Evolutionary conservation across 2,113 vertebrate genomes (phyloP).

Genomic region (Chrysemys picta): DNA sequence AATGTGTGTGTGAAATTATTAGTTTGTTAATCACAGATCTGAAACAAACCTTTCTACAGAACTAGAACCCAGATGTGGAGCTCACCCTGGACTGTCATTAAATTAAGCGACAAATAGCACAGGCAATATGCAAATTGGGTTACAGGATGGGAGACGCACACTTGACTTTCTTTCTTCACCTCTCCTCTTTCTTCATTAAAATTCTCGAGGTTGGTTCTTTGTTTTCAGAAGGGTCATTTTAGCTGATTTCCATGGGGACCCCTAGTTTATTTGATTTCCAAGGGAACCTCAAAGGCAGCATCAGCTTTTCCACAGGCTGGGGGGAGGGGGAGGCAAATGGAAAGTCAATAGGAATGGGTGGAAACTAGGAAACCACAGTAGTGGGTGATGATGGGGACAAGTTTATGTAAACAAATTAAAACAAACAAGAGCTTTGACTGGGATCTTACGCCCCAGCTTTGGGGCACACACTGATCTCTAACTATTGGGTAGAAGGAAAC

Average conservation of each 20-base stretch:
- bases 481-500: not conserved
- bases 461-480: not conserved
- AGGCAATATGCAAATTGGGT: not conserved
- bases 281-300: not conserved
- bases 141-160: not conserved
- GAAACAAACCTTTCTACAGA: not conserved
- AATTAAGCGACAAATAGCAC: not conserved
- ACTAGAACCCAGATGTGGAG: not conserved
- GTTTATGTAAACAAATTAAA: not conserved
- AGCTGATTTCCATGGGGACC: not conserved
- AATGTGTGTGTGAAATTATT: not conserved
- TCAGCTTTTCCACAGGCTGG: not conserved
- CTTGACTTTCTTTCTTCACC: not conserved
- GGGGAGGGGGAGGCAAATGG: not conserved
- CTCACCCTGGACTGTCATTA: not conserved
- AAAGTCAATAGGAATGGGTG: not conserved
- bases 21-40: not conserved
- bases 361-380: not conserved
- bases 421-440: not conserved
- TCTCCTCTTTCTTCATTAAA: not conserved
- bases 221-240: not conserved
- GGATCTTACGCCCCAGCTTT: not conserved
- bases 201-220: not conserved
- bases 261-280: not conserved
- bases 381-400: not conserved